Evolutionary conservation across 2,113 vertebrate genomes (phyloP), one percentile per base, ranked within the genome.

Genomic region (Himantopus leucocephalus): DNA sequence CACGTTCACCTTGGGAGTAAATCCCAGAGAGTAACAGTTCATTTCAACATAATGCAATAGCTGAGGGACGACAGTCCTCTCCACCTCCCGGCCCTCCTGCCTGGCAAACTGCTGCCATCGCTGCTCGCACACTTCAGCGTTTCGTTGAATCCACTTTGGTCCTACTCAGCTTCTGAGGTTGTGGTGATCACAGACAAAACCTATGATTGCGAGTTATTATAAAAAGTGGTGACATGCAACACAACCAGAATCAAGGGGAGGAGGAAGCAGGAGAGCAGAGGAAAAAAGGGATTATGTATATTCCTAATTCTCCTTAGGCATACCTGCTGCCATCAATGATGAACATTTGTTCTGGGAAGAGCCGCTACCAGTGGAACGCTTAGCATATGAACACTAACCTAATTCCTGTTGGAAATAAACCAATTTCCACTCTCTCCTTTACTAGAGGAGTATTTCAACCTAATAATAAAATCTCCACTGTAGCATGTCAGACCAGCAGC

Each of bases 321-420:
- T 47, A 92, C 91, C 94, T 95, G 91, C 95, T 96, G 94, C 95
- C 95, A 96, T 58, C 87, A 70, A 6, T 85, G 94, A 96, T 87
- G 92, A 94, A 97, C 97, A 91, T 88, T 97, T 95, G 94, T 85
- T 96, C 95, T 95, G 92, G 89, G 94, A 89, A 96, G 91, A 95
- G 96, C 76, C 73, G 92, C 80, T 89, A 92, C 86, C 92, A 79
- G 84, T 79, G 91, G 92, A 96, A 92, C 73, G 12, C 91, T 97
- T 94, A 92, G 86, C 91, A 95, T 92, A 89, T 79, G 94, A 97
- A 96, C 95, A 92, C 95, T 95, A 95, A 94, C 92, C 94, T 97
- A 95, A 97, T 95, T 97, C 95, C 94, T 97, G 94, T 91, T 92
- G 95, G 96, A 97, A 96, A 97, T 95, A 97, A 97, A 96, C 91